Evolutionary conservation across 2,113 vertebrate species (phyloP).

Genomic region (Athene cunicularia): DNA sequence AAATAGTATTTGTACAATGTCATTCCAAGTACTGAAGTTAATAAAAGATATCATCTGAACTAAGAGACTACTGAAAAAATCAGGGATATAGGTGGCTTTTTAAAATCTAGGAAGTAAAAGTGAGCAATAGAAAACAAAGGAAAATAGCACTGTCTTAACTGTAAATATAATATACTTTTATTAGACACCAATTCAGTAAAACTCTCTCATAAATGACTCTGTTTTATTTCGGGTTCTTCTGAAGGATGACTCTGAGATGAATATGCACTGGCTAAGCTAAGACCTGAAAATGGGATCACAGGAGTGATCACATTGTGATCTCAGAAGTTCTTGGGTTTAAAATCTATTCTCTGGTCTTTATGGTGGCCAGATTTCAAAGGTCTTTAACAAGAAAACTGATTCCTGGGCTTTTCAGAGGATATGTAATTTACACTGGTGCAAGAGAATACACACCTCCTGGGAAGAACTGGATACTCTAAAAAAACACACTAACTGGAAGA

Average conservation of each 20-base stretch:
- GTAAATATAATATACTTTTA: neutral
- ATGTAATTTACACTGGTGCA: neutral
- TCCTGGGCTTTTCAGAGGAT: neutral
- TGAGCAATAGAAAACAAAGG: neutral
- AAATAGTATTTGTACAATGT: neutral
- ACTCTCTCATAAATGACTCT: neutral
- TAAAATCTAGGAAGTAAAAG: neutral
- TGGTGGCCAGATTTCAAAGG: neutral
- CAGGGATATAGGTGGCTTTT: neutral
- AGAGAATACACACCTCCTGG: neutral
- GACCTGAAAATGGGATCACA: neutral
- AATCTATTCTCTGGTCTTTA: neutral
- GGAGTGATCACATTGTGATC: neutral
- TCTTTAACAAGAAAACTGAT: neutral
- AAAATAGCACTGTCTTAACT: neutral
- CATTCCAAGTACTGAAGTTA: neutral
- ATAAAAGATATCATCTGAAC: neutral
- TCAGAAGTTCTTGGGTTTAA: neutral
- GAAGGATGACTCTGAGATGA: neutral
- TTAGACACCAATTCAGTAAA: neutral
- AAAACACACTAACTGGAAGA: neutral
- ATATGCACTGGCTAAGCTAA: neutral
- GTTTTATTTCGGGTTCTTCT: neutral
- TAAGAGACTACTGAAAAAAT: neutral
- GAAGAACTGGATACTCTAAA: neutral